A percentile compares a stretch with the other conserved stretches of the same genome.
These are phyloP conservation scores for Drosophila albomicans DNA, from an alignment of 1,140 invertebrate genomes.

Conservation along the genomic window DNA sequence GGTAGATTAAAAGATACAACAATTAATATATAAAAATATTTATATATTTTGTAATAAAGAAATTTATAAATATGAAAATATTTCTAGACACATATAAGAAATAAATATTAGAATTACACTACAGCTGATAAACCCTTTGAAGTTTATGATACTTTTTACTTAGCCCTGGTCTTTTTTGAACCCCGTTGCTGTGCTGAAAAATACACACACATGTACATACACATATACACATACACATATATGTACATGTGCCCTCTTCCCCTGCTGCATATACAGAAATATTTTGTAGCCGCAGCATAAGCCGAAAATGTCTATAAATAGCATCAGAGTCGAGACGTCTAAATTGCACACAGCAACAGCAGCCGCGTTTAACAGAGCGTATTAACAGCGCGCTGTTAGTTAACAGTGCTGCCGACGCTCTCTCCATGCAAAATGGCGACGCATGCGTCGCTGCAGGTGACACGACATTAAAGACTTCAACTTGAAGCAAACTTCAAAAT, in stretches of 20 bases:
- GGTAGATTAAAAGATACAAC: neutral
- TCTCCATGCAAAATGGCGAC: slow-evolving; percentile 34
- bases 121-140: no score
- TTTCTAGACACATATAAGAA: no score
- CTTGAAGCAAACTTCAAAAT: slow-evolving; percentile 66
- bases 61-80: no score
- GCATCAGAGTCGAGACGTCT: slow-evolving; percentile 37
- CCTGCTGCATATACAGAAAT: neutral
- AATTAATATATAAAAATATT: no score
- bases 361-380: neutral
- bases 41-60: no score
- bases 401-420: slow-evolving; percentile 27
- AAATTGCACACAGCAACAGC: slow-evolving; percentile 41
- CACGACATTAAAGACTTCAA: slow-evolving; percentile 54
- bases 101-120: no score
- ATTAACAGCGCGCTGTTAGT: slow-evolving; percentile 46
- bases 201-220: neutral
- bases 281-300: slow-evolving; percentile 16
- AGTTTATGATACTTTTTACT: neutral
- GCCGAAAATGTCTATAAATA: slow-evolving; percentile 52
- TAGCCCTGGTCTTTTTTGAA: slow-evolving; percentile 16
- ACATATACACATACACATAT: neutral
- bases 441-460: slow-evolving; percentile 55
- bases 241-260: neutral
- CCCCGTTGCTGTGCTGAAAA: neutral